Evolutionary conservation across 2,888 invertebrate genomes (phyloP).

Genomic region (Polydrusus cervinus): DNA sequence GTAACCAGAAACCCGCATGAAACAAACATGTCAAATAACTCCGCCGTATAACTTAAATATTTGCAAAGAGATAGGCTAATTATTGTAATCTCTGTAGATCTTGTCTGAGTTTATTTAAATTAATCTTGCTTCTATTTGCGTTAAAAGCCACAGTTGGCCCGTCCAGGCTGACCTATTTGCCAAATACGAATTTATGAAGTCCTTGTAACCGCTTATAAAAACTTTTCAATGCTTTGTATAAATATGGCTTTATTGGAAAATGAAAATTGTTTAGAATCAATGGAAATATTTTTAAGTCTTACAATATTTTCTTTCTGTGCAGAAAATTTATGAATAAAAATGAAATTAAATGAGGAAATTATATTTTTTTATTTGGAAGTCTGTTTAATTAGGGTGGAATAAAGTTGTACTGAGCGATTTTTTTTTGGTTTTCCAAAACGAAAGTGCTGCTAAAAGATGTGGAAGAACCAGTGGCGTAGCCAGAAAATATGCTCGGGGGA

Average conservation of each 20-base stretch:
- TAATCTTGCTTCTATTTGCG: constrained; percentile 46
- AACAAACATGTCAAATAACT: constrained; percentile 49
- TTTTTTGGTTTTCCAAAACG: no score
- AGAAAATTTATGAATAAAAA: no score
- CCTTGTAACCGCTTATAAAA: not conserved
- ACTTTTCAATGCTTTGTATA: not conserved
- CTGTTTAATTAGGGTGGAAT: no score
- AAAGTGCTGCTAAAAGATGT: no score
- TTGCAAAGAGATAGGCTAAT: constrained; percentile 52
- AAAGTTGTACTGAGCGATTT: no score
- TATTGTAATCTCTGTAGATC: constrained; percentile 49
- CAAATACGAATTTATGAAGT: constrained; percentile 35
- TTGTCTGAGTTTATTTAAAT: constrained; percentile 48
- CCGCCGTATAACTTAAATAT: constrained; percentile 45
- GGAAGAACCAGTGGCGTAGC: no score
- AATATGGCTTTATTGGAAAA: not conserved
- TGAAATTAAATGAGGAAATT: no score
- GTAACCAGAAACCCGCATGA: constrained; percentile 39
- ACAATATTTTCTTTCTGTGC: no score
- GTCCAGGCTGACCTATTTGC: constrained; percentile 41
- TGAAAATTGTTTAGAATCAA: not conserved
- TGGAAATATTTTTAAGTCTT: no score
- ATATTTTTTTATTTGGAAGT: no score
- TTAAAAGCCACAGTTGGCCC: constrained; percentile 41
- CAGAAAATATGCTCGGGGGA: no score